Percentiles rank a stretch among this genome's conserved stretches.
phyloP scores from a whole-genome alignment of 1,140 invertebrate species.

The Neoseiulus cucumeris region DNA sequence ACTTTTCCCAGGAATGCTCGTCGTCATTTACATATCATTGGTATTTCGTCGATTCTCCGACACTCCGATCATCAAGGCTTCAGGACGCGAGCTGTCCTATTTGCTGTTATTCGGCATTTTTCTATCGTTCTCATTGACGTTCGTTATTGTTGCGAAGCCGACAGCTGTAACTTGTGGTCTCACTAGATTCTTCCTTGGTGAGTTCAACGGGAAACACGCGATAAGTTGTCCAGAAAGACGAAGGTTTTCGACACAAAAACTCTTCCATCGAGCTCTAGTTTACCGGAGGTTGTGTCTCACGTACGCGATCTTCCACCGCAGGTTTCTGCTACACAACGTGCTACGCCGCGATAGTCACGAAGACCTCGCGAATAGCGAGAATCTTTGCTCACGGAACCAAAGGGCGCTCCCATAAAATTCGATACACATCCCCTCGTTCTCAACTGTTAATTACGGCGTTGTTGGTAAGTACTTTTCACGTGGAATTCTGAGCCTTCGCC shows the following conservation, averaged over 20 bases:
- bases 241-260: no score
- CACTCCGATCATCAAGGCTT: slow-evolving; percentile 39
- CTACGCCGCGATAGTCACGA: slow-evolving; percentile 38
- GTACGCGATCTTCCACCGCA: slow-evolving; percentile 17
- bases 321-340: slow-evolving; percentile 34
- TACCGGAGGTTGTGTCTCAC: no score
- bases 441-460: slow-evolving; percentile 35
- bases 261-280: no score
- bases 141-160: slow-evolving; percentile 35
- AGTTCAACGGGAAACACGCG: slow-evolving; percentile 18
- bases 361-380: slow-evolving; percentile 37
- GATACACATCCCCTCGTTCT: slow-evolving; percentile 33
- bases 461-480: slow-evolving; percentile 25
- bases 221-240: no score
- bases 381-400: slow-evolving; percentile 32
- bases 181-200: slow-evolving; percentile 35
- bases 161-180: slow-evolving; percentile 30
- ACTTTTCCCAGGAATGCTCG: slow-evolving; percentile 42
- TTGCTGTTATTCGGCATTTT: slow-evolving; percentile 31
- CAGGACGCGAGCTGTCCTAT: slow-evolving; percentile 33
- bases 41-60: slow-evolving; percentile 42
- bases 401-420: slow-evolving; percentile 24
- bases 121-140: slow-evolving; percentile 36
- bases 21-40: slow-evolving; percentile 44
- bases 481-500: no score